Percentiles rank a stretch among this genome's conserved stretches.
Conservation (phyloP, 2,888 invertebrate genomes). For the Dynastes tityus region DNA sequence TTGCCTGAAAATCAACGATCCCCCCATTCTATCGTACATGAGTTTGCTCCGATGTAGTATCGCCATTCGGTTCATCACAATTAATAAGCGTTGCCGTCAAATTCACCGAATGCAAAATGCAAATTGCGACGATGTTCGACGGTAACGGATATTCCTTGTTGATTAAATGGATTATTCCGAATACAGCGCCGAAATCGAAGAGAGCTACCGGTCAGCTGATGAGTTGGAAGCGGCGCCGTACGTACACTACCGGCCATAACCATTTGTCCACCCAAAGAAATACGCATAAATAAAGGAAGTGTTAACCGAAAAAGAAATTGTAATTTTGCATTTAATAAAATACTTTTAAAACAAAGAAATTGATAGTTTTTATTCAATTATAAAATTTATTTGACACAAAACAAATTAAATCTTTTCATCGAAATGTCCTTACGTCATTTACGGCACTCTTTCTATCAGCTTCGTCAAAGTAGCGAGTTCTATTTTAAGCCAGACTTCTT, state of each 20-base stretch:
- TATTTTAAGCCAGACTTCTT: too few species aligned
- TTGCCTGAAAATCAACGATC: background rate
- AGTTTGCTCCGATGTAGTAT: background rate
- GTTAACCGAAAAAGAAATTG: too few species aligned
- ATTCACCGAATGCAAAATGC: conserved; percentile 5
- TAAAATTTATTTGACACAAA: too few species aligned
- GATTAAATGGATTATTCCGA: background rate
- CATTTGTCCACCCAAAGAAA: too few species aligned
- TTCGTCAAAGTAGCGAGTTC: too few species aligned
- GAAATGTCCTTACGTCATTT: too few species aligned
- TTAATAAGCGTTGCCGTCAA: background rate
- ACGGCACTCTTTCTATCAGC: too few species aligned
- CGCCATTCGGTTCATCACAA: background rate
- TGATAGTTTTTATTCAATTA: too few species aligned
- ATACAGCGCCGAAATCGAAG: background rate
- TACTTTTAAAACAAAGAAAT: too few species aligned
- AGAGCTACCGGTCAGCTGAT: background rate
- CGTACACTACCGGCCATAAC: background rate
- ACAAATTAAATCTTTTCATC: too few species aligned
- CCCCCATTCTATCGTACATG: background rate
- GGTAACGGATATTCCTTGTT: background rate
- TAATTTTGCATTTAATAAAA: too few species aligned
- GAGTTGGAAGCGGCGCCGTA: background rate
- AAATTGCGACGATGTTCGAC: background rate
- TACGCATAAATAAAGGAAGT: too few species aligned